phyloP scores from a whole-genome alignment of 2,113 vertebrate genomes.

The Corythaeola cristata region DNA sequence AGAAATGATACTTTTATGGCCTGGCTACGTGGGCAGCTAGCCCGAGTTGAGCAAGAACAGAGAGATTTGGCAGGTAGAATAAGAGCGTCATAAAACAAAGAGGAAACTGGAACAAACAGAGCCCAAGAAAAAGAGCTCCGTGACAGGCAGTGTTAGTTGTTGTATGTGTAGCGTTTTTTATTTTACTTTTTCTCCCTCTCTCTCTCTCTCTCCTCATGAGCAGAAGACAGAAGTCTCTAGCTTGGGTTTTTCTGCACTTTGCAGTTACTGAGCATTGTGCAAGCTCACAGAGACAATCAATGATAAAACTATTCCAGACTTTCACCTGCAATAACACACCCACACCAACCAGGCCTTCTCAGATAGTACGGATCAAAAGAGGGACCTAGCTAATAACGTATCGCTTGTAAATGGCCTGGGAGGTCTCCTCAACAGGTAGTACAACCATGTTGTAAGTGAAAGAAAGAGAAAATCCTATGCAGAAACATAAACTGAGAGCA shows the following conservation, averaged over 20 bases:
- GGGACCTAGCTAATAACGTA: neutral
- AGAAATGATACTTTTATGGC: neutral
- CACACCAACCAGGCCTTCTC: neutral
- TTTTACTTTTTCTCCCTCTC: neutral
- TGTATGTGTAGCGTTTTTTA: accelerated
- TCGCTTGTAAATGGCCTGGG: neutral
- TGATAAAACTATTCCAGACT: neutral
- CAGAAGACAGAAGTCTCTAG: neutral
- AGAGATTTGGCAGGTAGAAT: neutral
- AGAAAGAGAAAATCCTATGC: neutral
- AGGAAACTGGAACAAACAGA: neutral
- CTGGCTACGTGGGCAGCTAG: neutral
- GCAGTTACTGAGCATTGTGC: neutral
- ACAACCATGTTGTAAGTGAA: neutral
- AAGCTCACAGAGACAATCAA: neutral
- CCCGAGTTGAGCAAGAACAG: neutral
- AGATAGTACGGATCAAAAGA: neutral
- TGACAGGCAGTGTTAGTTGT: neutral
- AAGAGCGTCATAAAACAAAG: neutral
- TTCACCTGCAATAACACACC: neutral
- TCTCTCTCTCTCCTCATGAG: neutral
- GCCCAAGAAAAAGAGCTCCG: neutral
- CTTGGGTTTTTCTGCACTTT: neutral
- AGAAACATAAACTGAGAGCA: neutral
- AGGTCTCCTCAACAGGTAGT: neutral